phyloP scores from a whole-genome alignment of 1,140 invertebrate genomes.

The Leptestheria dahalacensis region DNA sequence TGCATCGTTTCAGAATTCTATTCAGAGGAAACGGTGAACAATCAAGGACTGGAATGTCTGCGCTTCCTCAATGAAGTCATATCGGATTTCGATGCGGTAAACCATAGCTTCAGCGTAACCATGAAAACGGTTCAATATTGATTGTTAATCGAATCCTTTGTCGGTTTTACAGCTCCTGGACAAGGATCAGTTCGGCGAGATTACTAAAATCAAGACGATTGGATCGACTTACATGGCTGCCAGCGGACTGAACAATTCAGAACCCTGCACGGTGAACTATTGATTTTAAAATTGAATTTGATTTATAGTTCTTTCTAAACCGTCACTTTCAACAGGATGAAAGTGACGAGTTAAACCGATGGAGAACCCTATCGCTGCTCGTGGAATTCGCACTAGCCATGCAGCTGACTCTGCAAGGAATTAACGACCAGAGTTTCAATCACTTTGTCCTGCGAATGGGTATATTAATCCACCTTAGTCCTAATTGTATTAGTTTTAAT shows the following conservation, averaged over 20 bases:
- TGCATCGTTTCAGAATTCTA: slow-evolving; percentile 62
- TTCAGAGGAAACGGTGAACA: slow-evolving; percentile 87
- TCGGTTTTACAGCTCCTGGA: slow-evolving; percentile 54
- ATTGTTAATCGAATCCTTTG: too few species aligned
- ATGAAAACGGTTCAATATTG: too few species aligned
- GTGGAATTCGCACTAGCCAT: slow-evolving; percentile 83
- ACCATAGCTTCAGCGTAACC: slow-evolving; percentile 27
- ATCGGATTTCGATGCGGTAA: slow-evolving; percentile 90
- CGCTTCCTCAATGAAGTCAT: slow-evolving; percentile 95
- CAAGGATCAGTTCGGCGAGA: slow-evolving; percentile 57
- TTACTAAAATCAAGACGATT: slow-evolving; percentile 96
- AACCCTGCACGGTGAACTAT: slow-evolving; percentile 46
- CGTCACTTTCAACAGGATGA: too few species aligned
- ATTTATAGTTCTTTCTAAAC: too few species aligned
- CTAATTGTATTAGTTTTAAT: not conserved
- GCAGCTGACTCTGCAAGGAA: slow-evolving; percentile 70
- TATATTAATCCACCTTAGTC: slow-evolving; percentile 22
- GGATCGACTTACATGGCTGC: slow-evolving; percentile 96
- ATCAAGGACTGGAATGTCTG: slow-evolving; percentile 88
- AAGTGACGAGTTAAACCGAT: slow-evolving; percentile 51
- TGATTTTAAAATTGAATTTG: not conserved
- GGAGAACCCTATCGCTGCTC: slow-evolving; percentile 66
- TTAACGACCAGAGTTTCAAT: slow-evolving; percentile 91
- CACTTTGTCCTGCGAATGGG: slow-evolving; percentile 86
- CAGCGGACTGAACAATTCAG: slow-evolving; percentile 64